Conservation (phyloP, 2,888 invertebrate genomes). For the Erynnis tages region DNA sequence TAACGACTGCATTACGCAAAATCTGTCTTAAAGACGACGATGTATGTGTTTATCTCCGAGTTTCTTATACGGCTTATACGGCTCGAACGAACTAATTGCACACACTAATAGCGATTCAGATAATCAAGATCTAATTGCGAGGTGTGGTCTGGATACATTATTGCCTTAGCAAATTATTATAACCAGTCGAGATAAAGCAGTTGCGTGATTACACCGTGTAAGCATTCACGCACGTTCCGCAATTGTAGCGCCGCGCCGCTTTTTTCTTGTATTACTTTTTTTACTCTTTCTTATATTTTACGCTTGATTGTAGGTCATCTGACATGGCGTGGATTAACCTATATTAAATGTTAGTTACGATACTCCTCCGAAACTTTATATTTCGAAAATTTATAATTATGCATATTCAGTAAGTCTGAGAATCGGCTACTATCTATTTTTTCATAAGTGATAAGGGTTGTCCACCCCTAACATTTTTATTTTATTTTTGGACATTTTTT, state of each 20-base stretch:
- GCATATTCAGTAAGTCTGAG: too few species aligned
- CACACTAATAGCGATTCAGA: conserved; percentile 44
- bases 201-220: conserved; percentile 42
- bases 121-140: conserved; percentile 62
- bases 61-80: conserved; percentile 37
- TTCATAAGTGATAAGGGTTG: too few species aligned
- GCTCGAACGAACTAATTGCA: conserved; percentile 39
- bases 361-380: too few species aligned
- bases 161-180: conserved; percentile 54
- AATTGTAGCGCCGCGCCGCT: conserved; percentile 22
- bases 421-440: too few species aligned
- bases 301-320: not conserved
- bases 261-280: not conserved
- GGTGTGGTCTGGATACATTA: conserved; percentile 57
- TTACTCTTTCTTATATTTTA: not conserved
- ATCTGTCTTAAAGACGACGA: conserved; percentile 23
- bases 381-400: too few species aligned
- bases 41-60: conserved; percentile 32
- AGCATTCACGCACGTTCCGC: conserved; percentile 36
- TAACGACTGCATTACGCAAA: conserved; percentile 24
- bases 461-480: too few species aligned
- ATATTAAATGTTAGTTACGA: too few species aligned
- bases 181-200: conserved; percentile 41
- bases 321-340: too few species aligned
- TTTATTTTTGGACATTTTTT: too few species aligned